A percentile compares a stretch with the other conserved stretches of the same genome.
Evolutionary conservation across 1,140 invertebrate species (phyloP).

Genomic region (Zophobas atratus): DNA sequence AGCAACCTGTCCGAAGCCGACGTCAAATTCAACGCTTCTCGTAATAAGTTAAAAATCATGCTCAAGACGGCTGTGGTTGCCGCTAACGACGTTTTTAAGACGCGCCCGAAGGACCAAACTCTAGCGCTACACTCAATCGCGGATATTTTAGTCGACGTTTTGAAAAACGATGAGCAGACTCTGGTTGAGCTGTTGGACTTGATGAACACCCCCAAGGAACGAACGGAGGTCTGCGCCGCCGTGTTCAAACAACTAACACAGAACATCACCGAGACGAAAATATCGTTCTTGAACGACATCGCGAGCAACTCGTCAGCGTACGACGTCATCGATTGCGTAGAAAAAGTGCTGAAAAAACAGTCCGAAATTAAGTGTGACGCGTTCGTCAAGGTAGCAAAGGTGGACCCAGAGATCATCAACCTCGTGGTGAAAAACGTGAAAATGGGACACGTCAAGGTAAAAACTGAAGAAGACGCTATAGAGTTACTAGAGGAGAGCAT

Average conservation of each 20-base stretch:
- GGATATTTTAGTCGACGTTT: constrained; percentile 58
- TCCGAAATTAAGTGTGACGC: constrained; percentile 28
- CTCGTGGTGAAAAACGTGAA: constrained; percentile 59
- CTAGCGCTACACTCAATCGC: constrained; percentile 62
- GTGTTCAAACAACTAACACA: constrained; percentile 62
- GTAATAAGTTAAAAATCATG: constrained; percentile 61
- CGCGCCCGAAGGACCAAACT: constrained; percentile 64
- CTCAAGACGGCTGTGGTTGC: constrained; percentile 64
- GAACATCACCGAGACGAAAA: constrained; percentile 61
- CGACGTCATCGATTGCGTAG: constrained; percentile 57
- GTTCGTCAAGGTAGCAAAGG: constrained; percentile 65
- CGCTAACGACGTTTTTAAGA: constrained; percentile 66
- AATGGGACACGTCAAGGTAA: constrained; percentile 55
- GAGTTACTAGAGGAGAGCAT: constrained; percentile 61
- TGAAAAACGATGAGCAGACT: constrained; percentile 57
- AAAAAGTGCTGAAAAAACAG: constrained; percentile 54
- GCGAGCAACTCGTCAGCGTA: constrained; percentile 43
- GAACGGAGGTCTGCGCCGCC: constrained; percentile 60
- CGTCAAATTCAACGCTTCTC: constrained; percentile 58
- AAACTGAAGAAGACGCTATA: constrained; percentile 60
- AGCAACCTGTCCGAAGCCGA: constrained; percentile 58
- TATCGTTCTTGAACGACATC: constrained; percentile 58
- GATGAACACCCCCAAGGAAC: constrained; percentile 61
- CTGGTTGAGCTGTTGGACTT: constrained; percentile 60
- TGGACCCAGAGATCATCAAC: constrained; percentile 62